A percentile compares a stretch with the other conserved stretches of the same genome.
Evolutionary conservation across 2,888 invertebrate species (phyloP).

Genomic region (Acleris sparsana): DNA sequence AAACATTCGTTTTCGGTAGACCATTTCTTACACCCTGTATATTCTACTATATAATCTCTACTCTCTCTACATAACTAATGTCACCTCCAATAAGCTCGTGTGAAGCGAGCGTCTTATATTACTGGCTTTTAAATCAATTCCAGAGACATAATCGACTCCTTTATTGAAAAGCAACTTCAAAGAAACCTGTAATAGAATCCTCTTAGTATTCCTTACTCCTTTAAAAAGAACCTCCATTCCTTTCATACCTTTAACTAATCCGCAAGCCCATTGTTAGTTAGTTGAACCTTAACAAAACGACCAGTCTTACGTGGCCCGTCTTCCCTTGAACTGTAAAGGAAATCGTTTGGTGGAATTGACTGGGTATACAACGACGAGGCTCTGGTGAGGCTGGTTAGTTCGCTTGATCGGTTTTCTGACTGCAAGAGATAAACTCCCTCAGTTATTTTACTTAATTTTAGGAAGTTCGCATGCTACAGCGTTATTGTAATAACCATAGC

Average conservation of each 20-base stretch:
- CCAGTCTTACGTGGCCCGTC: slow-evolving; percentile 28
- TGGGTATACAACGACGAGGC: slow-evolving; percentile 35
- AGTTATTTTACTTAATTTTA: slow-evolving; percentile 38
- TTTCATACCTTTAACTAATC: slow-evolving; percentile 37
- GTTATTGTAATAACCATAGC: too few species aligned
- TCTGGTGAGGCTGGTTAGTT: slow-evolving; percentile 36
- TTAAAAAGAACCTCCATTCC: slow-evolving; percentile 16
- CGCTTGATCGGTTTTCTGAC: slow-evolving; percentile 28
- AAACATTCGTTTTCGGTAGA: too few species aligned
- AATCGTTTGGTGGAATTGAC: slow-evolving; percentile 21
- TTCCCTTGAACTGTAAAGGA: slow-evolving; percentile 35
- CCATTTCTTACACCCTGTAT: too few species aligned
- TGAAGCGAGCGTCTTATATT: neutral
- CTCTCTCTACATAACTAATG: too few species aligned
- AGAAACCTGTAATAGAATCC: slow-evolving; percentile 22
- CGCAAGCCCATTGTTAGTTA: slow-evolving; percentile 41
- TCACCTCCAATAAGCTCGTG: too few species aligned
- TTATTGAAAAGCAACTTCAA: neutral
- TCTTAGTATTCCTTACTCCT: slow-evolving; percentile 23
- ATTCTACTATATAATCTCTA: too few species aligned
- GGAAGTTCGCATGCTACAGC: neutral
- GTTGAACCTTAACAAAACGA: slow-evolving; percentile 36
- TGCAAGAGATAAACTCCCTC: slow-evolving; percentile 23
- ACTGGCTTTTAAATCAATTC: neutral
- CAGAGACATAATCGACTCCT: neutral